phyloP scores from a whole-genome alignment of 2,113 vertebrate species.

The Nerophis ophidion region DNA sequence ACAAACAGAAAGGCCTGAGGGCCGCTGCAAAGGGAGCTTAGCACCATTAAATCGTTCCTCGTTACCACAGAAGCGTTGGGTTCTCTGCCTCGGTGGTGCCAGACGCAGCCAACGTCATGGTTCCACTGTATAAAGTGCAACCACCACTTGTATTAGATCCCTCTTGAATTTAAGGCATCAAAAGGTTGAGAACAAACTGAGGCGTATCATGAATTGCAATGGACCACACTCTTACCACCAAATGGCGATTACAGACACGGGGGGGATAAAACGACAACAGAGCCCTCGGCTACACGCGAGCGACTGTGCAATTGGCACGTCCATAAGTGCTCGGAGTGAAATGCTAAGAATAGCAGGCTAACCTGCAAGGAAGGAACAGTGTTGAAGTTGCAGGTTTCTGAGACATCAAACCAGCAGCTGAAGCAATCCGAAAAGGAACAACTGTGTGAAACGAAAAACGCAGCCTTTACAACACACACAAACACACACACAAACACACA shows the following conservation, averaged over 20 bases:
- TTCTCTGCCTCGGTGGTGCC: background rate
- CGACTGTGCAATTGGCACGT: background rate
- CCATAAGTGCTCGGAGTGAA: background rate
- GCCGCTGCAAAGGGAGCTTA: slow-evolving; percentile 77
- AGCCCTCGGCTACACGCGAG: background rate
- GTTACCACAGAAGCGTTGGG: slow-evolving; percentile 33
- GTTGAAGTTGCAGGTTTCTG: too few species aligned
- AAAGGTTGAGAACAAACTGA: slow-evolving; percentile 17
- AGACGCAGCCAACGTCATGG: background rate
- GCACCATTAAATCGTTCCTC: slow-evolving; percentile 85
- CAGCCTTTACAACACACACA: background rate
- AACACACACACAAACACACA: background rate
- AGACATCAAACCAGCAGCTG: background rate
- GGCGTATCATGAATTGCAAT: background rate
- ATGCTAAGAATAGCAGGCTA: slow-evolving; percentile 2
- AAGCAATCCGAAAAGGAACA: background rate
- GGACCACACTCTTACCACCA: background rate
- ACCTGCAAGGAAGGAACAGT: background rate
- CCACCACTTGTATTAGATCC: slow-evolving; percentile 27
- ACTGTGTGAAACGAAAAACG: background rate
- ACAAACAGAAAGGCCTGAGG: slow-evolving; percentile 83
- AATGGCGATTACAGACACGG: background rate
- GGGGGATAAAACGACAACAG: background rate
- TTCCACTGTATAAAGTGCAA: slow-evolving; percentile 6
- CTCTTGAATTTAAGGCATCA: slow-evolving; percentile 53